A percentile compares a stretch with the other conserved stretches of the same genome.
These are phyloP conservation scores for Chaetoderma sp. DNA, from an alignment of 2,888 invertebrate species.

Conservation along the genomic window DNA sequence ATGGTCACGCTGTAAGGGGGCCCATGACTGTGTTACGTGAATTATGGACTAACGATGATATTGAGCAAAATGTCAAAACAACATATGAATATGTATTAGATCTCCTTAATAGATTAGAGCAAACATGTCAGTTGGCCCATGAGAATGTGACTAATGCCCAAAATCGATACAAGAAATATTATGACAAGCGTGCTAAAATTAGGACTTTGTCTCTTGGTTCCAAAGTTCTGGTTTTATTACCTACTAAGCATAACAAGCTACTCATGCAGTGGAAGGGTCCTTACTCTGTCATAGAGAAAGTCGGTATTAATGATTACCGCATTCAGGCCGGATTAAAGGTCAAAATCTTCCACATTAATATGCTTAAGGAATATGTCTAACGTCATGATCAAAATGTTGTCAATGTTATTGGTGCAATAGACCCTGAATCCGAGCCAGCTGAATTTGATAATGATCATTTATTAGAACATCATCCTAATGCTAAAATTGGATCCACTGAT, in stretches of 20 bases:
- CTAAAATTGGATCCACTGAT: too few relatives aligned
- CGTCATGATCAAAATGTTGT: too few relatives aligned
- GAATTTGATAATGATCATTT: too few relatives aligned
- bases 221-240: slow-evolving; percentile 33
- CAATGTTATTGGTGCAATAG: too few relatives aligned
- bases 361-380: slow-evolving; percentile 24
- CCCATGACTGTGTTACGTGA: slow-evolving; percentile 20
- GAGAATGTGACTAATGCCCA: slow-evolving; percentile 13
- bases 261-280: slow-evolving; percentile 35
- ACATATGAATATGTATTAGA: slow-evolving; percentile 22
- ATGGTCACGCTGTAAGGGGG: slow-evolving; percentile 18
- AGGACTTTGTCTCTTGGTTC: slow-evolving; percentile 25
- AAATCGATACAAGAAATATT: slow-evolving; percentile 14
- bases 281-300: slow-evolving; percentile 18
- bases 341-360: slow-evolving; percentile 25
- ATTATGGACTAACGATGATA: slow-evolving; percentile 10
- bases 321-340: slow-evolving; percentile 16
- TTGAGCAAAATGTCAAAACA: too few relatives aligned
- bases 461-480: too few relatives aligned
- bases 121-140: too few relatives aligned
- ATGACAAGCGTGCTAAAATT: slow-evolving; percentile 20
- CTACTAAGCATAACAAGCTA: slow-evolving; percentile 31
- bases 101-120: slow-evolving; percentile 9
- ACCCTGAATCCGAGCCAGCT: too few relatives aligned
- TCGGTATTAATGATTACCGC: slow-evolving; percentile 17